phyloP scores from a whole-genome alignment of 1,140 invertebrate species.

The Octopus sinensis region DNA sequence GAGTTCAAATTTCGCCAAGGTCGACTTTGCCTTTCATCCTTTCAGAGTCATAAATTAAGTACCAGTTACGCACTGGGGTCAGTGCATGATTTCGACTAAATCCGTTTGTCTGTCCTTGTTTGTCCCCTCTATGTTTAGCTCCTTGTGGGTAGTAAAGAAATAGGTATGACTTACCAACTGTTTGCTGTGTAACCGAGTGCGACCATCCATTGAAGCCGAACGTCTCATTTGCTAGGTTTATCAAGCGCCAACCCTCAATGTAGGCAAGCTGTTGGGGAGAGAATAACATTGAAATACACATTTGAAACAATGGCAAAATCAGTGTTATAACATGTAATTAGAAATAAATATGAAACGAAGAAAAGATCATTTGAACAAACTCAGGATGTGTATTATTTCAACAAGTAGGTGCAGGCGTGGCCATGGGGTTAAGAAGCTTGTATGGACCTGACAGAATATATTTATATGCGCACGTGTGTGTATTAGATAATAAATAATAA shows the following conservation, averaged over 20 bases:
- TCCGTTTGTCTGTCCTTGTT: too few relatives aligned
- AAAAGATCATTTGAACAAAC: background rate
- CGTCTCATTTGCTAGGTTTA: conserved; percentile 59
- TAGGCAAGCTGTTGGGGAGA: conserved; percentile 53
- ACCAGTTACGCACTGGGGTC: too few relatives aligned
- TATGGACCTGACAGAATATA: too few relatives aligned
- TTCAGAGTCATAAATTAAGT: too few relatives aligned
- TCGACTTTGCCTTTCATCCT: too few relatives aligned
- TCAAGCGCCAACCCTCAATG: conserved; percentile 59
- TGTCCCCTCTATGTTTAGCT: too few relatives aligned
- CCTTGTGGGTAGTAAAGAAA: background rate
- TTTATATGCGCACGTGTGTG: too few relatives aligned
- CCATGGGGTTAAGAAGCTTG: too few relatives aligned
- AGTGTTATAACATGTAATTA: background rate
- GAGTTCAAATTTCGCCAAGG: too few relatives aligned
- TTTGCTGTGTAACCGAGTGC: conserved; percentile 58
- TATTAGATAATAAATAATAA: too few relatives aligned
- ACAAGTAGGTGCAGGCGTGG: background rate
- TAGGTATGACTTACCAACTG: conserved; percentile 49
- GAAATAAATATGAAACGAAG: background rate
- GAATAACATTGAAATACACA: too few relatives aligned
- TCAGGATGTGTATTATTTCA: background rate
- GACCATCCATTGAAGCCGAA: conserved; percentile 63
- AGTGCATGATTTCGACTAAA: too few relatives aligned
- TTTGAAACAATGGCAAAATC: background rate